These are phyloP conservation scores for Odontocerum albicorne DNA, from an alignment of 2,888 invertebrate genomes.

Conservation along the genomic window DNA sequence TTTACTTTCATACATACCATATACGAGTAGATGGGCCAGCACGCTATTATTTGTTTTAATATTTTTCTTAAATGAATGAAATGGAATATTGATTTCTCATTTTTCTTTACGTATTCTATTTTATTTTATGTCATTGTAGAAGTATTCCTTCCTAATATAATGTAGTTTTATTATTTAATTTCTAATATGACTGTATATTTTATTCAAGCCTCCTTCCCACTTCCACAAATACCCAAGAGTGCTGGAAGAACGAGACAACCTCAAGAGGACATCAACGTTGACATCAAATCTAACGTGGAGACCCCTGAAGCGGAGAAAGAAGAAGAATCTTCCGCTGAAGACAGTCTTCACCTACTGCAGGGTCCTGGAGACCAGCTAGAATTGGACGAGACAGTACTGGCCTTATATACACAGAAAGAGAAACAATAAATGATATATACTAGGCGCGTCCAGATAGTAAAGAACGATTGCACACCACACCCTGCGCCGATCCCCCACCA, in stretches of 20 bases:
- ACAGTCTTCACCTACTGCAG: conserved; percentile 27
- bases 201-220: conserved; percentile 31
- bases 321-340: conserved; percentile 15
- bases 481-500: no score
- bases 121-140: background rate
- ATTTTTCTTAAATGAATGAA: no score
- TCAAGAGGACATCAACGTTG: conserved; percentile 3
- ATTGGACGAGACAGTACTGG: conserved; percentile 27
- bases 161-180: no score
- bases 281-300: background rate
- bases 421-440: conserved; percentile 3
- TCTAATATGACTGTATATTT: no score
- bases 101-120: background rate
- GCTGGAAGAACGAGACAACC: conserved; percentile 14
- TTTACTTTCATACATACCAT: no score
- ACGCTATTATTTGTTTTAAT: no score
- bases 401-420: conserved; percentile 24
- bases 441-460: no score
- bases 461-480: no score
- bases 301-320: background rate
- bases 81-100: background rate
- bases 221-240: conserved; percentile 29
- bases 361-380: conserved; percentile 17
- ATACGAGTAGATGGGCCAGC: no score
- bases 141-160: no score